Conservation (phyloP, 2,888 invertebrate genomes). For the Cantharis rufa region DNA sequence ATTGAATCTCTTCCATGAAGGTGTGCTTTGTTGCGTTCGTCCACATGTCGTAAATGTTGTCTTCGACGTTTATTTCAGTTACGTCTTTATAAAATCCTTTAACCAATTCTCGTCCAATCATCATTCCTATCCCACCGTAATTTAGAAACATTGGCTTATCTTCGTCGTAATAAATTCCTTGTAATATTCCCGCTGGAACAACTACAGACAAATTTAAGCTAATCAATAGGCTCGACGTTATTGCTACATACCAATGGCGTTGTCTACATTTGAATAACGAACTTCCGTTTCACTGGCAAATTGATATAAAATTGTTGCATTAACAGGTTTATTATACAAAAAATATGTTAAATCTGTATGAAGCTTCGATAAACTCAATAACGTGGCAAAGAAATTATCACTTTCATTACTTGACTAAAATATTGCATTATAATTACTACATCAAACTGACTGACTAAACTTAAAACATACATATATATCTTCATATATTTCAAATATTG, state of each 20-base stretch:
- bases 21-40: neutral
- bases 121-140: constrained; percentile 44
- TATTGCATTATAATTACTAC: neutral
- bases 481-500: constrained; percentile 32
- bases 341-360: neutral
- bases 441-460: neutral
- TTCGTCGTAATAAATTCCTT: constrained; percentile 36
- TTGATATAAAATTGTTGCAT: neutral
- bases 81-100: neutral
- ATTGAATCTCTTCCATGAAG: neutral
- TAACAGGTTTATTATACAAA: neutral
- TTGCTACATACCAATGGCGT: neutral
- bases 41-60: neutral
- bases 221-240: neutral
- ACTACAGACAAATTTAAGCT: constrained; percentile 36
- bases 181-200: constrained; percentile 42
- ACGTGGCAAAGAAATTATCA: neutral
- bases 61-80: neutral
- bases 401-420: neutral
- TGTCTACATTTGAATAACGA: neutral
- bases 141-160: constrained; percentile 43
- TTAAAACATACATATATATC: constrained; percentile 3
- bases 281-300: neutral
- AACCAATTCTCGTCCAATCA: constrained; percentile 46
- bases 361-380: neutral